Evolutionary conservation across 2,888 invertebrate genomes (phyloP).

Genomic region (Liodrosophila aerea): DNA sequence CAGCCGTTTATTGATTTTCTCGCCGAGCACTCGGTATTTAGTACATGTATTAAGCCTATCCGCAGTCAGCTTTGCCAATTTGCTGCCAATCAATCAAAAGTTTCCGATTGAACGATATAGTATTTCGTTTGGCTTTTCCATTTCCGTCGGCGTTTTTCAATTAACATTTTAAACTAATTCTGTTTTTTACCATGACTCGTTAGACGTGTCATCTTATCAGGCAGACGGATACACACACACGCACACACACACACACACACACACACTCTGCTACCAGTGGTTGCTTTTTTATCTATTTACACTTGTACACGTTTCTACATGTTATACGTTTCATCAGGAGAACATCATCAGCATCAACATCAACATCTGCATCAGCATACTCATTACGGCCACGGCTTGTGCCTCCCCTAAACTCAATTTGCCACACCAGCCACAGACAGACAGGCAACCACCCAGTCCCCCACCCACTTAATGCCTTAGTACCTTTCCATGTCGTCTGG

Average conservation of each 20-base stretch:
- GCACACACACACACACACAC: too few species aligned
- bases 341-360: conserved; percentile 37
- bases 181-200: too few species aligned
- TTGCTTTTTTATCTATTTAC: conserved; percentile 72
- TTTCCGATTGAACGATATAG: background rate
- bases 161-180: conserved; percentile 45
- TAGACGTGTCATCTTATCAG: too few species aligned
- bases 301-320: conserved; percentile 73
- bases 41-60: too few species aligned
- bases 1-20: conserved; percentile 1
- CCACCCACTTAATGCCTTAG: conserved; percentile 2
- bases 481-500: conserved; percentile 63
- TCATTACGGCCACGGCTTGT: background rate
- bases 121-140: conserved; percentile 26
- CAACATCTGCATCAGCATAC: conserved; percentile 4
- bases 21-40: background rate
- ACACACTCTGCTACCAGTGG: too few species aligned
- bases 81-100: conserved; percentile 8
- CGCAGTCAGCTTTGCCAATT: background rate
- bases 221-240: too few species aligned
- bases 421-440: background rate
- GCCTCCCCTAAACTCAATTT: too few species aligned
- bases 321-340: conserved; percentile 60
- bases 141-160: conserved; percentile 63
- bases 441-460: background rate